Conservation (phyloP, 2,888 invertebrate genomes). For the Pachydiplax longipennis region DNA sequence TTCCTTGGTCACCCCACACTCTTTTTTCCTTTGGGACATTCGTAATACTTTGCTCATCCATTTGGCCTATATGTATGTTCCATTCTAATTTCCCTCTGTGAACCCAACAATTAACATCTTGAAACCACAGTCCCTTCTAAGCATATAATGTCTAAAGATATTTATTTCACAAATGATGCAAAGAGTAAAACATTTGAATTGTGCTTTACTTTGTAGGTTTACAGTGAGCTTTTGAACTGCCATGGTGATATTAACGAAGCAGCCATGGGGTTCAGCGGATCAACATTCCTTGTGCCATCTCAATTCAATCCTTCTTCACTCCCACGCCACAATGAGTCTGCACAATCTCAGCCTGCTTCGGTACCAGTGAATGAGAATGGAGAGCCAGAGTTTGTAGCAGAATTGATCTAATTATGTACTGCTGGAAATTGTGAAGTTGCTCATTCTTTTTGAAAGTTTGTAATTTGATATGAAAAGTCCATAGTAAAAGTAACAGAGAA, state of each 20-base stretch:
- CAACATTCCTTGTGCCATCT: slow-evolving; percentile 67
- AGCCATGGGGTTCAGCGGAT: slow-evolving; percentile 69
- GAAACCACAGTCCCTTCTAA: too few relatives aligned
- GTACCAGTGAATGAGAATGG: slow-evolving; percentile 65
- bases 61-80: too few relatives aligned
- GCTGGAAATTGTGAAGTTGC: slow-evolving; percentile 17
- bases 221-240: slow-evolving; percentile 52
- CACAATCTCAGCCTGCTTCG: slow-evolving; percentile 47
- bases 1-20: too few relatives aligned
- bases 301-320: slow-evolving; percentile 50
- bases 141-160: too few relatives aligned
- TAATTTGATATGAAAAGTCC: background rate
- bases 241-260: slow-evolving; percentile 59
- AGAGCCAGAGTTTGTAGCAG: slow-evolving; percentile 68
- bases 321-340: slow-evolving; percentile 62
- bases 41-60: too few relatives aligned
- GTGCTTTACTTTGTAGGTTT: slow-evolving; percentile 61
- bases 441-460: slow-evolving; percentile 17
- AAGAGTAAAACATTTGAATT: background rate
- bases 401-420: slow-evolving; percentile 62
- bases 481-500: background rate
- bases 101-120: too few relatives aligned
- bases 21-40: too few relatives aligned
- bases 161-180: too few relatives aligned
- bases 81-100: too few relatives aligned